A percentile compares a stretch with the other conserved stretches of the same genome.
These are phyloP conservation scores for Papilio gigon DNA, from an alignment of 2,888 invertebrate genomes.

Conservation along the genomic window DNA sequence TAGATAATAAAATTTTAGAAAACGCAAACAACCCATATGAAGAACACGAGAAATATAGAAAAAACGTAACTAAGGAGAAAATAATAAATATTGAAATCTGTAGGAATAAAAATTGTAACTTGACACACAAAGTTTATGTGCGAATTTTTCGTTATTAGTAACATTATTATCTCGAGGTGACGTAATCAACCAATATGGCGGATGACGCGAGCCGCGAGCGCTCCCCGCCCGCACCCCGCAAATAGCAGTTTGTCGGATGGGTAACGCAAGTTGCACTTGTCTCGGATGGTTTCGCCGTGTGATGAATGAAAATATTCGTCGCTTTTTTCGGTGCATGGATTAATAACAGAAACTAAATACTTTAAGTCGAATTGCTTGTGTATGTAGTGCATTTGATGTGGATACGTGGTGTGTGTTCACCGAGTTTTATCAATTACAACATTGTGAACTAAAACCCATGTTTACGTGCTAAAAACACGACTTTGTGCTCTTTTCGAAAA, in stretches of 20 bases:
- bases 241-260: slow-evolving; percentile 61
- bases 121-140: neutral
- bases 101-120: neutral
- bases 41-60: too few relatives aligned
- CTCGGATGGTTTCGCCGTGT: slow-evolving; percentile 72
- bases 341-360: slow-evolving; percentile 61
- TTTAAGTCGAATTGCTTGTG: slow-evolving; percentile 61
- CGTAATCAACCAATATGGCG: slow-evolving; percentile 81
- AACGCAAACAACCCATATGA: too few relatives aligned
- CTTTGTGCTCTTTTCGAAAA: slow-evolving; percentile 56
- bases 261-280: slow-evolving; percentile 63
- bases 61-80: neutral
- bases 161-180: slow-evolving; percentile 56
- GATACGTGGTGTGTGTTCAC: slow-evolving; percentile 71
- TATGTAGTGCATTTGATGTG: slow-evolving; percentile 62
- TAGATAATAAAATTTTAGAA: neutral
- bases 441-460: slow-evolving; percentile 72
- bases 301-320: slow-evolving; percentile 75
- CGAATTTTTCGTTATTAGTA: neutral
- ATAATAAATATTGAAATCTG: too few relatives aligned
- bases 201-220: slow-evolving; percentile 78
- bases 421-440: slow-evolving; percentile 71
- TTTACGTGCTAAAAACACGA: slow-evolving; percentile 75
- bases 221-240: slow-evolving; percentile 59
- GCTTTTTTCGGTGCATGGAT: slow-evolving; percentile 56